Evolutionary conservation across 1,140 invertebrate genomes (phyloP), one percentile per base, ranked within the genome.

Genomic region (Asbolus verrucosus): DNA sequence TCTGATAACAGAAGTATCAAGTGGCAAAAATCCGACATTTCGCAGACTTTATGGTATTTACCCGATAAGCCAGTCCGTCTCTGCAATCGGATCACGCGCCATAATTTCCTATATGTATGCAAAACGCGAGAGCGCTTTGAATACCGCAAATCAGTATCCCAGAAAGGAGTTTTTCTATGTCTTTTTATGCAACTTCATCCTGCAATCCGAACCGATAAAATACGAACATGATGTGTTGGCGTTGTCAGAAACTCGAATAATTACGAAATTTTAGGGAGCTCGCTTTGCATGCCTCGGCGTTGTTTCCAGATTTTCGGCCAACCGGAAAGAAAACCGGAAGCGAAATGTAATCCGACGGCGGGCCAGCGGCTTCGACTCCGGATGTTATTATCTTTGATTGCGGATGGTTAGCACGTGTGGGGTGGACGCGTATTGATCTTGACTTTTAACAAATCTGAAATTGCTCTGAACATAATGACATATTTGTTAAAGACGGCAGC

Each of bases 291-390:
- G 46, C 24, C 19, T 14, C 11, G 4, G 46, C 11, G 46, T 54
- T 54, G 21, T 27, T 50, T 54, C 46, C 46, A n/a, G 46, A 13
- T 27, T n/a, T 54, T 27, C 21, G 11, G 9, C 14, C 27, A 21
- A 8, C 46, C 46, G 46, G 46, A 54, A 54, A 54, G 46, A 54
- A 54, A 54, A 27, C 46, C 46, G 46, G 46, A 54, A 54, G 46
- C 18, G 9, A 16, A 54, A 54, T 27, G 46, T 54, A 54, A 54
- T 54, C 46, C 21, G 21, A 16, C 21, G 21, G 46, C 18, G n/a
- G 11, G 1, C 19, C 2, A 19, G 21, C 2, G 9, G 14, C 41
- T 46, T 16, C 15, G 41, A 46, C 41, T 46, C 46, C 46, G 46
- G 46, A 54, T 27, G 21, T 54, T 54, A 54, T 54, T 54, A 54